Conservation (phyloP, 2,797 vertebrate species). For the Betta splendens region DNA sequence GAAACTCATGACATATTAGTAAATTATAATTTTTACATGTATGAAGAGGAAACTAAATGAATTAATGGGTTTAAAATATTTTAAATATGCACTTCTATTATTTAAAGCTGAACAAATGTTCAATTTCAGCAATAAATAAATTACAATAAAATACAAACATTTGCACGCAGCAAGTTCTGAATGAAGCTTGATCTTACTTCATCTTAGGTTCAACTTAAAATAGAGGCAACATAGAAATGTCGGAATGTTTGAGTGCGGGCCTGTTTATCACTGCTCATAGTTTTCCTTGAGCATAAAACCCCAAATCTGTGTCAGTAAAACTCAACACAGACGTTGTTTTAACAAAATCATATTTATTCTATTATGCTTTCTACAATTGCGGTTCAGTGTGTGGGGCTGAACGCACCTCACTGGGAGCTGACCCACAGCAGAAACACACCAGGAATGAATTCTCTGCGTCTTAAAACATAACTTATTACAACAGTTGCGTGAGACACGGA, state of each 20-base stretch:
- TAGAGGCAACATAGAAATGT: too few species aligned
- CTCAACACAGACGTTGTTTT: background rate
- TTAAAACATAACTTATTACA: background rate
- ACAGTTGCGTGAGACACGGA: accelerated
- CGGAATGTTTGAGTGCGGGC: accelerated
- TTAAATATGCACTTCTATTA: accelerated
- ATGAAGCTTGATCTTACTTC: background rate
- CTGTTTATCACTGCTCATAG: background rate
- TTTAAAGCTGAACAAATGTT: background rate
- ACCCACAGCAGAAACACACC: background rate
- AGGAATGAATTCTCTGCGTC: background rate
- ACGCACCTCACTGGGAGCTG: background rate
- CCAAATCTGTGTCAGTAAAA: background rate
- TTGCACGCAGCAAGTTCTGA: background rate
- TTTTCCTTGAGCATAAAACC: background rate
- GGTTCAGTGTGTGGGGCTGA: background rate
- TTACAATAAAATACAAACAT: accelerated
- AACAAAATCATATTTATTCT: background rate
- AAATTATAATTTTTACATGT: background rate
- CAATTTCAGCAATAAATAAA: background rate
- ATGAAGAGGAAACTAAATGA: background rate
- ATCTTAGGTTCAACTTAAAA: too few species aligned
- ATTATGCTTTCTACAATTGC: background rate
- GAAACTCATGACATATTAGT: background rate
- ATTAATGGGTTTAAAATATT: background rate